Evolutionary conservation across 2,888 invertebrate species (phyloP), one percentile per base, ranked within the genome.

Genomic region (Cataglyphis cursor): DNA sequence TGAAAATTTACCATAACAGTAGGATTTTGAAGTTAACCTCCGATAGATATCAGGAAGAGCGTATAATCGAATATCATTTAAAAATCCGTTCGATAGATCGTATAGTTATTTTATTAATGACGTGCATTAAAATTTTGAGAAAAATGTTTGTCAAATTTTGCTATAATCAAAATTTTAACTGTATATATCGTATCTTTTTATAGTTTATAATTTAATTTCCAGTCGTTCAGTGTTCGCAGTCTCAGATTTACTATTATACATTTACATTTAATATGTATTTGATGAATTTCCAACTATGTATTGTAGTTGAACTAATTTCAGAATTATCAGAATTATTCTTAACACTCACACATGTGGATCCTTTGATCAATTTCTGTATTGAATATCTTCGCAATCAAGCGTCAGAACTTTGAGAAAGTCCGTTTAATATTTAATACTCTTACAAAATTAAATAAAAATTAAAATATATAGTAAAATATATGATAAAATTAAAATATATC

Each of bases 1-100:
- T 54, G 41, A 1, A 76, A 76, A 66, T 80, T 70, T 70, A 80
- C 38, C 21, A 57, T 57, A 57, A 78, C 57, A 38, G n/a, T 28
- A 9, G 31, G 66, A 76, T 76, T 59, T 70, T 41, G 18, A 38
- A 4, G 12, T 59, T 35, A 44, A 18, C 31, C 24, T 12, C 44
- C 9, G 8, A 4, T 59, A 51, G 44, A 38, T 54, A 65, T 21
- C 15, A 9, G 24, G 21, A 51, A 12, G 10, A 12, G n/a, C 1
- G 1, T 65, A 38, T 38, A 54, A 76, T 51, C 24, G 28, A 44
- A n/a, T 3, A 48, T 41, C 41, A 76, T 18, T 65, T 65, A 28
- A 65, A 76, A 65, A 54, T 54, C 0, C 1, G 24, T 28, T 15
- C 18, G 41, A 41, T 65, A 12, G 3, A 3, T 44, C 15, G 48